Conservation (phyloP, 2,888 invertebrate genomes). For the Axea sp. region DNA sequence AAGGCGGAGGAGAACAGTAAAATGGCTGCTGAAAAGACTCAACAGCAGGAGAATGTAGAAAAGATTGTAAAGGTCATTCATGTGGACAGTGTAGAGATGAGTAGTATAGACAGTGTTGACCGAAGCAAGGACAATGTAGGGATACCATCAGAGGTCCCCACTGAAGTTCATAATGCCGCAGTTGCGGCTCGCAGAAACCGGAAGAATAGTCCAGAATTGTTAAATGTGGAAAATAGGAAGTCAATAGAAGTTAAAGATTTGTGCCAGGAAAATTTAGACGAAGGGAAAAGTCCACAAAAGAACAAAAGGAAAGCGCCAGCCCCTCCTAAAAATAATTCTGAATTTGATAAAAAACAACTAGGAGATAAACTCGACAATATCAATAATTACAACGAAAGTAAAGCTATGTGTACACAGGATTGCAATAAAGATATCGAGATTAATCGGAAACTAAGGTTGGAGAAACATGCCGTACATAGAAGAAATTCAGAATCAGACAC, state of each 20-base stretch:
- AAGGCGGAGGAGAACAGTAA: slow-evolving; percentile 68
- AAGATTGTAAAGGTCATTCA: slow-evolving; percentile 77
- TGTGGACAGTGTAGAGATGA: slow-evolving; percentile 54
- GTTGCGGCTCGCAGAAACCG: slow-evolving; percentile 85
- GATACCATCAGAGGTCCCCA: slow-evolving; percentile 86
- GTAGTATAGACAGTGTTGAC: slow-evolving; percentile 66
- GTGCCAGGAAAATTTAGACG: slow-evolving; percentile 71
- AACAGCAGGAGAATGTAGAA: slow-evolving; percentile 69
- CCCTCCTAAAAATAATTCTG: slow-evolving; percentile 81
- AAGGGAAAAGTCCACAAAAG: slow-evolving; percentile 81
- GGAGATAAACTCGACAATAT: slow-evolving; percentile 71
- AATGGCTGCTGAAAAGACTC: slow-evolving; percentile 56
- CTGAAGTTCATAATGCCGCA: slow-evolving; percentile 86
- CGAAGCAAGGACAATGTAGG: slow-evolving; percentile 65
- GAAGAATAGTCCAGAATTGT: slow-evolving; percentile 79
- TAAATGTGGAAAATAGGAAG: slow-evolving; percentile 48
- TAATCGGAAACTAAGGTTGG: slow-evolving; percentile 43
- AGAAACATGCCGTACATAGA: slow-evolving; percentile 60
- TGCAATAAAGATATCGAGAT: slow-evolving; percentile 63
- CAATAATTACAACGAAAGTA: slow-evolving; percentile 69
- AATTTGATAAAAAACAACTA: slow-evolving; percentile 47
- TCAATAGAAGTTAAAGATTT: slow-evolving; percentile 57
- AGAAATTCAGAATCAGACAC: slow-evolving; percentile 80
- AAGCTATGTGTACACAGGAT: slow-evolving; percentile 25
- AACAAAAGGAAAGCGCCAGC: slow-evolving; percentile 87